Evolutionary conservation across 2,113 vertebrate species (phyloP).

Genomic region (Bagarius yarrelli): DNA sequence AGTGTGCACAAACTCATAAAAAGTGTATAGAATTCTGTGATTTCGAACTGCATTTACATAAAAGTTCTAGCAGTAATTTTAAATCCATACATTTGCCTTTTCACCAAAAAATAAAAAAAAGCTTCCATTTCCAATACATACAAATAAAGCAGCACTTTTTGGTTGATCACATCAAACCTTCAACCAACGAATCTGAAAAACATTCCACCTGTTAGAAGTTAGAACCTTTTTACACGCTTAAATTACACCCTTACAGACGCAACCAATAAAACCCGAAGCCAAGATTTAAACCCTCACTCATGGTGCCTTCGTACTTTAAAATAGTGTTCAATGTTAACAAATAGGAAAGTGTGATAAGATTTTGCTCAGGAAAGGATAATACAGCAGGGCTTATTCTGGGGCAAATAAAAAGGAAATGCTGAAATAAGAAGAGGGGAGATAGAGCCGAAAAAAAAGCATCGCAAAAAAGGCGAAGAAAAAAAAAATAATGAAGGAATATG

Average conservation of each 20-base stretch:
- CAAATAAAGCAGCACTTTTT: neutral
- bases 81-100: neutral
- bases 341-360: neutral
- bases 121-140: neutral
- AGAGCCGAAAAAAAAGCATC: slow-evolving; percentile 55
- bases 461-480: slow-evolving; percentile 13
- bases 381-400: neutral
- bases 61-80: neutral
- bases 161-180: neutral
- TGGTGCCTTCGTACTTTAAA: neutral
- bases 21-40: neutral
- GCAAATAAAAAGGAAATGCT: neutral
- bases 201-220: neutral
- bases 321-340: neutral
- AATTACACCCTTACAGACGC: neutral
- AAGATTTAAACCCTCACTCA: neutral
- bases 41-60: neutral
- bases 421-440: slow-evolving; percentile 17
- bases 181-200: neutral
- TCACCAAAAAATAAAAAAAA: neutral
- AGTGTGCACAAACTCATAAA: neutral
- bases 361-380: neutral
- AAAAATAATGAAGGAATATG: slow-evolving; percentile 9
- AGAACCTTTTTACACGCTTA: neutral
- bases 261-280: neutral